Conservation (phyloP, 1,140 invertebrate genomes). For the Scaptomyza graminum region DNA sequence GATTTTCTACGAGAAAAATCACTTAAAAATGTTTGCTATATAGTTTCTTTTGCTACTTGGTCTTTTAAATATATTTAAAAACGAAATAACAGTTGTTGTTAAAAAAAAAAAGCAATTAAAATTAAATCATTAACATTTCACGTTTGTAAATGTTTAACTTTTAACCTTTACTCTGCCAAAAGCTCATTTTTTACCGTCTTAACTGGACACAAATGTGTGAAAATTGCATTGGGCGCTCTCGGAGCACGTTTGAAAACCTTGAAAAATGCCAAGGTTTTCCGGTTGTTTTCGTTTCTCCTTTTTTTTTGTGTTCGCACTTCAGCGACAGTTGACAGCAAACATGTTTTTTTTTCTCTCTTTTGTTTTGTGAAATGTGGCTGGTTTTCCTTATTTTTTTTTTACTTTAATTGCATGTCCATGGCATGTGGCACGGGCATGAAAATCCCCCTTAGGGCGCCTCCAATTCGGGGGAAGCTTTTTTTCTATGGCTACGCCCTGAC, state of each 20-base stretch:
- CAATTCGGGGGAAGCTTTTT: not conserved
- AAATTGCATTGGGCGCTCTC: slow-evolving; percentile 18
- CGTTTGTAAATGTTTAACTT: slow-evolving; percentile 9
- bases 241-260: not conserved
- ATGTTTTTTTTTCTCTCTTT: not conserved
- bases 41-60: too few relatives aligned
- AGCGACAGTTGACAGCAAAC: not conserved
- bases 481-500: slow-evolving; percentile 13
- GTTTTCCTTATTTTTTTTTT: slow-evolving; percentile 18
- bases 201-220: slow-evolving; percentile 6
- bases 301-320: not conserved
- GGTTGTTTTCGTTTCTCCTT: not conserved
- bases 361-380: not conserved
- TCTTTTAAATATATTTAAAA: too few relatives aligned
- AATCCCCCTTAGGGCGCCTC: not conserved
- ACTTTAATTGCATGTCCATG: slow-evolving; percentile 67
- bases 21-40: too few relatives aligned
- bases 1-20: too few relatives aligned
- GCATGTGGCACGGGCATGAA: slow-evolving; percentile 32
- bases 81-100: too few relatives aligned
- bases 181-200: not conserved
- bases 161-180: not conserved
- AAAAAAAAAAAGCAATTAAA: not conserved
- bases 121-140: not conserved
- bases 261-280: slow-evolving; percentile 30